Evolutionary conservation across 1,140 invertebrate genomes (phyloP).

Genomic region (Physella acuta): DNA sequence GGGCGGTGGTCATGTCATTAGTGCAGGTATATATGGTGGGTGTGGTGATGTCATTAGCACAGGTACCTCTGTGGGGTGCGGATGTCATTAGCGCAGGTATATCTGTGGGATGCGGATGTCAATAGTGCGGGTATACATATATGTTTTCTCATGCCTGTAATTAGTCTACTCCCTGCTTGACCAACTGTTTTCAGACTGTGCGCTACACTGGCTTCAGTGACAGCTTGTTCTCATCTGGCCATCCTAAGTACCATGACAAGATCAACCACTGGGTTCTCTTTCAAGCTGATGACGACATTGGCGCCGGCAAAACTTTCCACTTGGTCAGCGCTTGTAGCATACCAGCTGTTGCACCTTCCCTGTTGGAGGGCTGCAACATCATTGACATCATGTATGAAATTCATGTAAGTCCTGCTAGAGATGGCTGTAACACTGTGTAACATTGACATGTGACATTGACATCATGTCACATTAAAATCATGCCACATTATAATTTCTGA

Average conservation of each 20-base stretch:
- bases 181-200: constrained; percentile 41
- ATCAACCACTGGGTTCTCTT: constrained; percentile 35
- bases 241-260: constrained; percentile 46
- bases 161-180: background rate
- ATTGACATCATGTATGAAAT: constrained; percentile 94
- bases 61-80: too few relatives aligned
- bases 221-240: constrained; percentile 45
- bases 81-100: too few relatives aligned
- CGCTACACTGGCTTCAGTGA: constrained; percentile 46
- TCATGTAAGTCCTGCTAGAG: constrained; percentile 79
- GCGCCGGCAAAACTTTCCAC: constrained; percentile 26
- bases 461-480: too few relatives aligned
- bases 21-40: constrained; percentile 43
- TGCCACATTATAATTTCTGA: too few relatives aligned
- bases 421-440: too few relatives aligned
- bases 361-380: constrained; percentile 90
- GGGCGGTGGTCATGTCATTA: constrained; percentile 31
- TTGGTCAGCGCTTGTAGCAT: constrained; percentile 62
- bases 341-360: constrained; percentile 90
- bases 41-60: constrained; percentile 33
- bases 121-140: too few relatives aligned
- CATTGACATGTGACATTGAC: too few relatives aligned
- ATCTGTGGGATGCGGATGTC: too few relatives aligned
- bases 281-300: constrained; percentile 23
- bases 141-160: too few relatives aligned